A percentile compares a stretch with the other conserved stretches of the same genome.
Evolutionary conservation across 92 coral and sea anemone genomes (phyloP).

Genomic region (Bergia sp.): DNA sequence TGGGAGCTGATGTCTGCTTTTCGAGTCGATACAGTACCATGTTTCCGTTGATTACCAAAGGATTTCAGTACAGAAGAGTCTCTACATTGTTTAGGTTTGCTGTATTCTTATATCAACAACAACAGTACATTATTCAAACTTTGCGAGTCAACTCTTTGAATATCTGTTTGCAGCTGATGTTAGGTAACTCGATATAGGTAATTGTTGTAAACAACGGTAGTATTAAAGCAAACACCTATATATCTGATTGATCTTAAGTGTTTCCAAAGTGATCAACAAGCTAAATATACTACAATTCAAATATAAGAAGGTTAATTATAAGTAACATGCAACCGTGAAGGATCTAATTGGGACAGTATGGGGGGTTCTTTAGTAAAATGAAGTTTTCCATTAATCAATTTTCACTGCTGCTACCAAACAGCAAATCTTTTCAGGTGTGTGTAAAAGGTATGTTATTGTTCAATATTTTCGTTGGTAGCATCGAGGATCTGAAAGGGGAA

Average conservation of each 20-base stretch:
- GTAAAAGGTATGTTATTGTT: background rate
- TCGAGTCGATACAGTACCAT: no score
- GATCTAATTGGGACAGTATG: background rate
- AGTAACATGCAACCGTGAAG: no score
- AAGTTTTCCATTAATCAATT: no score
- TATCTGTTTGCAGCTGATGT: background rate
- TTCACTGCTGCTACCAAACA: background rate
- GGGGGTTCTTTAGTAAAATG: background rate
- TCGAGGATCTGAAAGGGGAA: background rate
- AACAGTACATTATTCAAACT: background rate
- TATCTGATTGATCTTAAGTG: background rate
- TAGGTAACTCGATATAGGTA: background rate
- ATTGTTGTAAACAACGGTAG: background rate
- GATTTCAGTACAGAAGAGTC: no score
- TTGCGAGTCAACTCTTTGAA: background rate
- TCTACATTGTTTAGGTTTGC: background rate
- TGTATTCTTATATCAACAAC: background rate
- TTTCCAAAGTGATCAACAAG: background rate
- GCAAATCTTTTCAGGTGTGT: background rate
- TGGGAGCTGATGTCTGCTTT: no score
- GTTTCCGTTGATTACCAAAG: no score
- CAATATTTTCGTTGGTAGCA: background rate
- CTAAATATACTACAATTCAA: no score
- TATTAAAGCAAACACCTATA: background rate
- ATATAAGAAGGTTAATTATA: no score